Base-by-base conservation (phyloP, 1,140 invertebrate species). In the Drosophila triauraria region DNA sequence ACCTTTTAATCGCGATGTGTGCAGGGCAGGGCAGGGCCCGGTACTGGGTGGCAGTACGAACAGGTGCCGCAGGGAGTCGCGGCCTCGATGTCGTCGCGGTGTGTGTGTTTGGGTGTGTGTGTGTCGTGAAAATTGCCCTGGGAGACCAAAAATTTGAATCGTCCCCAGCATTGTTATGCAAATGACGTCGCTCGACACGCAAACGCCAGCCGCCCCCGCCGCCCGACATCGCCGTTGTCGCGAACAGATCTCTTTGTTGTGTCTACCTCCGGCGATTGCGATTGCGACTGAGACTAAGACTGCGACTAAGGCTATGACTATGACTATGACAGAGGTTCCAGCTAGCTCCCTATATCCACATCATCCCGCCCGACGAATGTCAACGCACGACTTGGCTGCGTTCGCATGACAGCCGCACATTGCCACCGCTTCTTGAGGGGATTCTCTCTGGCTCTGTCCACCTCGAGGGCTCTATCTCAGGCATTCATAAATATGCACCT, bases 151-250 rank as follows among this genome's bases (percentile, higher is more conserved):
- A 87, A 87, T 87, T 83, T 83, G 77, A 88, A 90, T 90, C 85
- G 86, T 90, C 84, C 81, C 84, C 84, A 88, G 85, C 86, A 90
- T 90, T 90, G 85, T 90, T 90, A 90, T 90, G 85, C 87, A 90
- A 90, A 90, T 90, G 78, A 91, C 83, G 81, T 82, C 82, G 78
- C 86, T 90, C 82, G 87, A 82, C 86, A 90, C 86, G 86, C 86
- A 91, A 90, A 76, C 83, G 76, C 62, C 75, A 79, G 76, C 62
- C 75, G 76, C 65, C 65, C 40, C 40, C 17, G 48, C 42, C 61
- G 65, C 61, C 46, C 38, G 53, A 42, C 43, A 60, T 44, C 65
- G 48, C 70, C 60, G 81, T 70, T 86, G 79, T 83, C 81, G 81
- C 80, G 71, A 68, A 83, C 81, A 83, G 80, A 83, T 83, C 81